phyloP scores from a whole-genome alignment of 23 tunicate genomes.

The Trididemnum miniatum region DNA sequence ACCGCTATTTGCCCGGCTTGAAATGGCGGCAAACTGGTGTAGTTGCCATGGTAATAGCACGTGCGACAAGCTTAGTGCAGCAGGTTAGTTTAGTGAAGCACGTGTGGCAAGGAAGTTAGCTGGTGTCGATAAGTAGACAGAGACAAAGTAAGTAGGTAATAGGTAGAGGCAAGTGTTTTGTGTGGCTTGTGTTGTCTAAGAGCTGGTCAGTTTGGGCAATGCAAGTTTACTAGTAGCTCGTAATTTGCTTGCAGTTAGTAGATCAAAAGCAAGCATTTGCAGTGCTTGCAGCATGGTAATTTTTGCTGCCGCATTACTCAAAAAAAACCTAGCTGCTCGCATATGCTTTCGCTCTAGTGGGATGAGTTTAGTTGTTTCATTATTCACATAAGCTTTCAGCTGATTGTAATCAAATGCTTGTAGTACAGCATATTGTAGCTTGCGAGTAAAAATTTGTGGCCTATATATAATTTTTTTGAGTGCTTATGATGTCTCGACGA shows the following conservation, averaged over 20 bases:
- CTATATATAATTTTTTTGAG: conserved; percentile 1
- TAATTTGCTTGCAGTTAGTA: conserved; percentile 19
- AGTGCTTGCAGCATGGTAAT: conserved; percentile 14
- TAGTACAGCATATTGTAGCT: conserved; percentile 8
- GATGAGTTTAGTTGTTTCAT: conserved; percentile 4
- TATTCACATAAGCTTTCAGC: not conserved
- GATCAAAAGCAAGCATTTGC: conserved; percentile 18
- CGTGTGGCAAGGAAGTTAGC: conserved; percentile 12
- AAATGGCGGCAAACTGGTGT: conserved; percentile 21
- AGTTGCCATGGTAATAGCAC: conserved; percentile 14
- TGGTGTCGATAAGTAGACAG: conserved; percentile 18
- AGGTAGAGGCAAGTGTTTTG: not conserved
- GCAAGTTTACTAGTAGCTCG: conserved; percentile 22
- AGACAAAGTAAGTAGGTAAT: conserved; percentile 5
- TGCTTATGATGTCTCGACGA: conserved; percentile 4
- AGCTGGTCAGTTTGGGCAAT: conserved; percentile 2
- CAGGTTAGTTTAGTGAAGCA: conserved; percentile 5
- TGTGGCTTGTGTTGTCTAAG: not conserved
- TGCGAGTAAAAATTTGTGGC: not conserved
- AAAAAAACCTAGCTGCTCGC: conserved; percentile 21
- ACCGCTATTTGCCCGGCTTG: conserved; percentile 30
- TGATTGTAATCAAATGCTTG: conserved; percentile 8
- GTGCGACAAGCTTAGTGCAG: conserved; percentile 5
- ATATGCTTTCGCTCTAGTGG: conserved; percentile 25
- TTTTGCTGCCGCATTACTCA: conserved; percentile 18